These are phyloP conservation scores for Mnemiopsis leidyi DNA, from an alignment of 37 sponge, comb jelly and placozoan genomes.

Conservation along the genomic window DNA sequence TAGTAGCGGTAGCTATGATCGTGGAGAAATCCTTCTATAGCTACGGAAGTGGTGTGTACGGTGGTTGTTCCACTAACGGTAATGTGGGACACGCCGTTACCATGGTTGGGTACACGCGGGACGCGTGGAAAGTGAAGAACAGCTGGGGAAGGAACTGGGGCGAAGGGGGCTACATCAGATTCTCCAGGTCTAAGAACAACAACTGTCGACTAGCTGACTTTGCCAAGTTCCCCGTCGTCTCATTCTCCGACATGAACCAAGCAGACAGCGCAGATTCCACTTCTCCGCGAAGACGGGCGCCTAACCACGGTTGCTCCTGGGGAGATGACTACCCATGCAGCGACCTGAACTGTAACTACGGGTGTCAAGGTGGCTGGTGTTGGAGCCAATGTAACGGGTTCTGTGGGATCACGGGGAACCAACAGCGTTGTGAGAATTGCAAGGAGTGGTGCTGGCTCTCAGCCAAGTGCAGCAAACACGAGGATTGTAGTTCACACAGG, in stretches of 20 bases:
- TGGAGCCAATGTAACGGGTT: neutral
- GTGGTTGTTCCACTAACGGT: neutral
- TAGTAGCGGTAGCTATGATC: neutral
- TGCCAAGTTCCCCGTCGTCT: slow-evolving; percentile 4
- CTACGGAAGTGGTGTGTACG: slow-evolving; percentile 26
- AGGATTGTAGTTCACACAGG: neutral
- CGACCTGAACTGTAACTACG: slow-evolving; percentile 11
- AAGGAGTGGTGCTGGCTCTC: neutral
- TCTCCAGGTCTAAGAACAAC: neutral
- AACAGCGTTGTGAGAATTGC: neutral
- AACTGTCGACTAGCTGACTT: neutral
- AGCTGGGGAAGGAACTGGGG: slow-evolving; percentile 52
- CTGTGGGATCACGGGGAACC: neutral
- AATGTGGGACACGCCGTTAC: neutral
- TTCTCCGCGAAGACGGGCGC: neutral
- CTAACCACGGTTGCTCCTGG: neutral
- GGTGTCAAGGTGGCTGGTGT: neutral
- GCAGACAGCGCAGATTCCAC: neutral
- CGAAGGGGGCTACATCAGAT: neutral
- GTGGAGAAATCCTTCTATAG: neutral
- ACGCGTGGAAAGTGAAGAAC: neutral
- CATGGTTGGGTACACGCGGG: neutral
- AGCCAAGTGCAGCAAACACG: neutral
- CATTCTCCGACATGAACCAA: neutral
- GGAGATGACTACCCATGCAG: slow-evolving; percentile 15